phyloP scores from a whole-genome alignment of 1,140 invertebrate species.

The Ostrea denselamellosa region DNA sequence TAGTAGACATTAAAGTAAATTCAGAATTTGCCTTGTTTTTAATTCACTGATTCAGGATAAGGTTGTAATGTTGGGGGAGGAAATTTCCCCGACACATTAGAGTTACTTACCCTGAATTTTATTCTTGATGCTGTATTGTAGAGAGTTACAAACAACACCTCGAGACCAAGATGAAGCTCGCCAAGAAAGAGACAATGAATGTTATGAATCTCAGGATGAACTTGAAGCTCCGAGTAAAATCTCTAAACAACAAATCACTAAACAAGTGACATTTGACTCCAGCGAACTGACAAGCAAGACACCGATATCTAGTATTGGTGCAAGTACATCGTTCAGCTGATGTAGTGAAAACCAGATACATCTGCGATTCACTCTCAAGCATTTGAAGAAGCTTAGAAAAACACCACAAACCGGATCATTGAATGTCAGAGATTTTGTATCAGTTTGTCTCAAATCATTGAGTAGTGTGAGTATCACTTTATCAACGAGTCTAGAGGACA shows the following conservation, averaged over 20 bases:
- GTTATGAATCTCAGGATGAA: conserved; percentile 26
- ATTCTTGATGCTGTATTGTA: neutral
- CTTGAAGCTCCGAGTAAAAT: neutral
- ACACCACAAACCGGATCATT: too few species aligned
- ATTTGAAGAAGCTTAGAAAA: too few species aligned
- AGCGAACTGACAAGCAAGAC: conserved; percentile 33
- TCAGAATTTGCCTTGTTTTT: neutral
- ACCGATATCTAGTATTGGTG: conserved; percentile 17
- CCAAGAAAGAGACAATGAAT: conserved; percentile 24
- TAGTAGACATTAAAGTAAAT: neutral
- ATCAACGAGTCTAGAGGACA: too few species aligned
- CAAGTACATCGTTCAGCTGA: conserved; percentile 31
- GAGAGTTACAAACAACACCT: neutral
- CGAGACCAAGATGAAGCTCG: neutral
- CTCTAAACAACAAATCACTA: neutral
- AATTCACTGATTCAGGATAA: neutral
- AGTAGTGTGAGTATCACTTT: too few species aligned
- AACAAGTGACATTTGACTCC: conserved; percentile 42
- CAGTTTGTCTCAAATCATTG: too few species aligned
- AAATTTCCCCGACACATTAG: neutral
- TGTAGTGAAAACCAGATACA: neutral
- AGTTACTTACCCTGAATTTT: neutral
- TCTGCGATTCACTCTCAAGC: neutral
- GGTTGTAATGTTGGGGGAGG: neutral
- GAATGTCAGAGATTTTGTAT: too few species aligned